phyloP scores from a whole-genome alignment of 1,140 invertebrate genomes.

The Diachasmimorpha longicaudata region DNA sequence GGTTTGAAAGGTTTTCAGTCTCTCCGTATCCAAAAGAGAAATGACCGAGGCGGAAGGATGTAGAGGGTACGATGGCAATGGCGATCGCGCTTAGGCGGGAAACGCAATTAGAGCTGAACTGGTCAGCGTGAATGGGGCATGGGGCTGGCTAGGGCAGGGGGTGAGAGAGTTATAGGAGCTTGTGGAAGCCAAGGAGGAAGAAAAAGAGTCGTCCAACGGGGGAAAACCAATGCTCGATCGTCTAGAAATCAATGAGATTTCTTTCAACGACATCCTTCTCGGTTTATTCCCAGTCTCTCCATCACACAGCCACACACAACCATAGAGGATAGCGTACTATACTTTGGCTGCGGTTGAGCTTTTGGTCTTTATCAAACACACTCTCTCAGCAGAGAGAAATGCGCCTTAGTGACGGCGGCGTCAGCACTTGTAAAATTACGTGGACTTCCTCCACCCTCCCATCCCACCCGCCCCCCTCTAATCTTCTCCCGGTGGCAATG shows the following conservation, averaged over 20 bases:
- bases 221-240: slow-evolving; percentile 16
- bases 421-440: slow-evolving; percentile 37
- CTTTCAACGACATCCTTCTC: slow-evolving; percentile 29
- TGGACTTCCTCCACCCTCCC: background rate
- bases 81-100: slow-evolving; percentile 27
- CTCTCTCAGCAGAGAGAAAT: background rate
- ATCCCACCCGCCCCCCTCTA: slow-evolving; percentile 14
- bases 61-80: slow-evolving; percentile 21
- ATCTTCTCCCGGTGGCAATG: slow-evolving; percentile 19
- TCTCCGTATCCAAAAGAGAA: slow-evolving; percentile 21
- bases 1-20: background rate
- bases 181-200: background rate
- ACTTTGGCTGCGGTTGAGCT: background rate
- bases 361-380: background rate
- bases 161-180: background rate
- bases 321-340: background rate
- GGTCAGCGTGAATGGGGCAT: slow-evolving; percentile 29
- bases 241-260: slow-evolving; percentile 44
- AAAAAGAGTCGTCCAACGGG: slow-evolving; percentile 20
- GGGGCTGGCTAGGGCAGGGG: background rate
- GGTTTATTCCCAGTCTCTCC: background rate
- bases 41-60: slow-evolving; percentile 28
- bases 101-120: slow-evolving; percentile 47
- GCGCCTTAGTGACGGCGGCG: slow-evolving; percentile 2
- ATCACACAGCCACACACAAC: background rate